Evolutionary conservation across 2,888 invertebrate genomes (phyloP), one percentile per base, ranked within the genome.

Genomic region (Lagria hirta): DNA sequence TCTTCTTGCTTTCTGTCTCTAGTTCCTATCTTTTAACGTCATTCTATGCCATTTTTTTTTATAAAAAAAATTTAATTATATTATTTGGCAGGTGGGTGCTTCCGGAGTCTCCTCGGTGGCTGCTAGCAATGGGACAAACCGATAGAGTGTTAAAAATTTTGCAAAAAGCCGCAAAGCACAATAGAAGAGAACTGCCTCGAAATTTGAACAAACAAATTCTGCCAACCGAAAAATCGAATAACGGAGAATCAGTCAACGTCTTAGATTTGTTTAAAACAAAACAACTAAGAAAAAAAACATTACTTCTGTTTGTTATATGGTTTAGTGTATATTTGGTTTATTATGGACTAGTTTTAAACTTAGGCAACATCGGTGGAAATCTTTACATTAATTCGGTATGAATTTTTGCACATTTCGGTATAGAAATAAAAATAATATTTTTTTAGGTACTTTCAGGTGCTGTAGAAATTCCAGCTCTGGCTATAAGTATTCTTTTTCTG

Each of bases 31-130:
- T 6, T 18, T 18, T 18, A 6, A 7, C 5, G 5, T n/a, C 20
- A 18, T 6, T n/a, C n/a, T 18, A 7, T 18, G 5, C n/a, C 20
- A 18, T 18, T 18, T 18, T 18, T 18, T 5, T n/a, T 18, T 18
- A n/a, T n/a, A n/a, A n/a, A n/a, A n/a, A n/a, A n/a, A n/a, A n/a
- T n/a, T n/a, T n/a, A n/a, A n/a, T n/a, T n/a, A n/a, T n/a, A n/a
- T n/a, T n/a, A n/a, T n/a, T n/a, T n/a, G n/a, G n/a, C 64, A 87
- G 87, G 82, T 84, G 83, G 71, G 73, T 86, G 18, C 70, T 87
- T 40, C 86, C 87, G n/a, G 87, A 88, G 75, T 87, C 87, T 1
- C 88, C 88, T 1, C 75, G 86, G 61, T 88, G 88, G 88, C 70
- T 87, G 17, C 69, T 87, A 33, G 82, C 83, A 21, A 81, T 84